Evolutionary conservation across 1,140 invertebrate species (phyloP), one percentile per base, ranked within the genome.

Genomic region (Pygmarrhopalites habei): DNA sequence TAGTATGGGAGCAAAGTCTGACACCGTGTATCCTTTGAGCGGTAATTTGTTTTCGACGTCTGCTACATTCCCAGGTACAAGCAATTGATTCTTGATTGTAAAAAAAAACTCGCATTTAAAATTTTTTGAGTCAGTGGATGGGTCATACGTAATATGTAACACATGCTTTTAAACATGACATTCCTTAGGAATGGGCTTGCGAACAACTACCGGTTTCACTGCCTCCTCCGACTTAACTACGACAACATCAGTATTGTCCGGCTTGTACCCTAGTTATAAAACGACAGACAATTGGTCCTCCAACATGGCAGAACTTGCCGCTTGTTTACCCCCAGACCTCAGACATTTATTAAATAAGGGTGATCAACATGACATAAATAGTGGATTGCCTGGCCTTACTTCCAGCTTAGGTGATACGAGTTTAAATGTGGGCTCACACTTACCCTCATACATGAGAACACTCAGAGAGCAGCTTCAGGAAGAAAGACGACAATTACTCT

Each of bases 381-480:
- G 62, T 32, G 26, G 58, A 30, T 44, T 69, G 47, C 25, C 43
- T 23, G 52, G 59, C 26, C 51, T 65, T 23, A 58, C 60, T 2
- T 60, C 62, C n/a, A 49, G 60, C 44, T 43, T 66, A 21, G 58
- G 60, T 21, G 63, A 67, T 19, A 55, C 58, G 23, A 60, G 58
- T 62, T 41, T 65, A 15, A 55, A 53, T 49, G 61, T 56, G 17
- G 69, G 59, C 32, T 68, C 67, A 44, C 67, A 78, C 60, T 74
- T 81, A 43, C 79, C 79, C 17, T 74, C 74, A 55, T 80, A 80
- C 55, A 79, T 82, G 75, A 79, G 79, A 69, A 77, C 74, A 30
- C 70, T 81, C 29, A 79, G 82, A 67, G 78, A 79, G 57, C 75
- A 81, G 60, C 72, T 83, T n/a, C 76, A 79, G 63, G 81, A 82